Percentiles rank a stretch among this genome's conserved stretches.
phyloP scores from a whole-genome alignment of 2,888 invertebrate species.

The Zhuqinia jingwanae region DNA sequence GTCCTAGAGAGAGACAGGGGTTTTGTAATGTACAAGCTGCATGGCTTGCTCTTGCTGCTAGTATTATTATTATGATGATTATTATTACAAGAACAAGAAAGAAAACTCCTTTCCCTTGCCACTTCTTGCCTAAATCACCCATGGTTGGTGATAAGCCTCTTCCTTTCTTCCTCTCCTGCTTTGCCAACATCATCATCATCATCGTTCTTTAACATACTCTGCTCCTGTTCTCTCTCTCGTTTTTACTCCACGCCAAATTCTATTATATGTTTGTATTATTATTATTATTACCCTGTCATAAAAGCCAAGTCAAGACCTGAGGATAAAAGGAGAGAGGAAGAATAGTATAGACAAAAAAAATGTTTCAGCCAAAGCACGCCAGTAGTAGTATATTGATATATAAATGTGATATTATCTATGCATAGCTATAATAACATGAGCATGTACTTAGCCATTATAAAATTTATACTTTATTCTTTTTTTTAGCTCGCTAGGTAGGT shows the following conservation, averaged over 20 bases:
- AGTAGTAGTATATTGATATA: neutral
- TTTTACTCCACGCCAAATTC: conserved; percentile 61
- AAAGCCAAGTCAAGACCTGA: conserved; percentile 56
- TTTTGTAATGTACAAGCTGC: neutral
- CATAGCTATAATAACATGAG: neutral
- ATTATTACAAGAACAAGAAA: conserved; percentile 69
- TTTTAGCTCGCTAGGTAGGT: no score
- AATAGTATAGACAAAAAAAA: conserved; percentile 31
- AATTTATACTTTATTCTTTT: no score
- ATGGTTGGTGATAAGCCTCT: conserved; percentile 66
- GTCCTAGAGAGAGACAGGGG: no score
- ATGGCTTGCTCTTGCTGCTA: neutral
- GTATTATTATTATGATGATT: conserved; percentile 55
- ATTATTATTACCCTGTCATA: conserved; percentile 66
- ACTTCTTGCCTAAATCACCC: conserved; percentile 70
- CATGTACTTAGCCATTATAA: neutral
- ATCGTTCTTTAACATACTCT: neutral
- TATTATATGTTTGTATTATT: conserved; percentile 68
- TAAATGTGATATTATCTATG: neutral
- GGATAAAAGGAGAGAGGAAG: conserved; percentile 10
- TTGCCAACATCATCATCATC: conserved; percentile 12
- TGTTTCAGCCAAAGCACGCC: conserved; percentile 24
- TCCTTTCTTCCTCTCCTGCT: conserved; percentile 48
- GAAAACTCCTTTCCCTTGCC: conserved; percentile 64
- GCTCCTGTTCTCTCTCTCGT: neutral